A percentile compares a stretch with the other conserved stretches of the same genome.
Evolutionary conservation across 2,888 invertebrate genomes (phyloP).

Genomic region (Callyntrura sp.): DNA sequence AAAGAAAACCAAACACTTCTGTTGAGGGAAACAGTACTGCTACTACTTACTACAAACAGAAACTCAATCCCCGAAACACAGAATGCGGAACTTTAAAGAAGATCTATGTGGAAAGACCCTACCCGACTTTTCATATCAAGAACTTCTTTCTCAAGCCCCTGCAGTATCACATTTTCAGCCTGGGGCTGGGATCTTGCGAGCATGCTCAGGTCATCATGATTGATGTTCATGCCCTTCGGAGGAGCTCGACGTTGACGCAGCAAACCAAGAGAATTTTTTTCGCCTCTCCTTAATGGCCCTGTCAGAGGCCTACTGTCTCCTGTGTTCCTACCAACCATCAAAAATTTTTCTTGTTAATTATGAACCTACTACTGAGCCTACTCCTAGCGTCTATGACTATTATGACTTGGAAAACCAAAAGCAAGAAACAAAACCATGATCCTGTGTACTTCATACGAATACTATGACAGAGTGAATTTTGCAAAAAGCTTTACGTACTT

Average conservation of each 20-base stretch:
- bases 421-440: conserved; percentile 22
- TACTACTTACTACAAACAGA: neutral
- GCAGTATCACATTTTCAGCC: conserved; percentile 94
- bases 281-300: conserved; percentile 86
- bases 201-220: conserved; percentile 97
- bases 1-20: conserved; percentile 82
- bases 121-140: conserved; percentile 98
- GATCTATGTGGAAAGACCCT: conserved; percentile 86
- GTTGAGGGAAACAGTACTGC: conserved; percentile 20
- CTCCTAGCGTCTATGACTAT: neutral
- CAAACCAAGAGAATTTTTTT: conserved; percentile 84
- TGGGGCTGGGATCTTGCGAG: conserved; percentile 92
- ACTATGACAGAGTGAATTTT: conserved; percentile 87
- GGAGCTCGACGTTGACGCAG: conserved; percentile 90
- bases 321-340: conserved; percentile 89
- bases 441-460: conserved; percentile 85
- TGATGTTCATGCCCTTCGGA: conserved; percentile 98
- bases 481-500: conserved; percentile 88
- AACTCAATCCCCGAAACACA: conserved; percentile 27
- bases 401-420: conserved; percentile 34
- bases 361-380: conserved; percentile 55
- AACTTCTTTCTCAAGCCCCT: conserved; percentile 97
- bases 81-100: conserved; percentile 1
- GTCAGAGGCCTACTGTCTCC: conserved; percentile 92
- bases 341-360: conserved; percentile 74